Evolutionary conservation across 35 echinoderm and acorn worm species (phyloP).

Genomic region (Strongylocentrotus purpuratus): DNA sequence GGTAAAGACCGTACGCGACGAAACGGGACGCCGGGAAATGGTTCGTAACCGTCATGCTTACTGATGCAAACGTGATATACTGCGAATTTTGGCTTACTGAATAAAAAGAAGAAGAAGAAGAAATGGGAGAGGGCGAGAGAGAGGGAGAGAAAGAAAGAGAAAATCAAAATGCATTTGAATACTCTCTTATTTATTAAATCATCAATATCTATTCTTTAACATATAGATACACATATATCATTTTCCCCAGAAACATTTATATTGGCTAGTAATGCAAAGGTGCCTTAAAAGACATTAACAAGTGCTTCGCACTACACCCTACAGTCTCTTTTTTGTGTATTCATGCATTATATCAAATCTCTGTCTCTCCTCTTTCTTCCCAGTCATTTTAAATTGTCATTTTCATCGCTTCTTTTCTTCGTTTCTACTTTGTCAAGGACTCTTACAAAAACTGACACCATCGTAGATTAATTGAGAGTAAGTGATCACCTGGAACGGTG

Average conservation of each 20-base stretch:
- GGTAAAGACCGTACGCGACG: conserved; percentile 1
- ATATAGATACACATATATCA: neutral
- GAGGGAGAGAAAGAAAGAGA: no score
- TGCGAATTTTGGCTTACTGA: neutral
- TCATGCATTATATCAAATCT: neutral
- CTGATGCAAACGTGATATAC: neutral
- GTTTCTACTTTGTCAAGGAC: neutral
- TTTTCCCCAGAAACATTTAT: neutral
- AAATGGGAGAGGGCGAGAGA: no score
- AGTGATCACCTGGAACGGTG: neutral
- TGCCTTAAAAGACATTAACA: neutral
- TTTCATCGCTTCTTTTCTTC: neutral
- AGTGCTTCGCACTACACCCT: neutral
- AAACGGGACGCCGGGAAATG: conserved; percentile 13
- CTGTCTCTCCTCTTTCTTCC: neutral
- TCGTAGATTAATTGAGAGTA: neutral
- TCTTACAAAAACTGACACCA: neutral
- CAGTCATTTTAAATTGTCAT: neutral
- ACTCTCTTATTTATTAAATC: neutral
- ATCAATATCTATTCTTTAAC: neutral
- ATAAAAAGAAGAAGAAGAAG: no score
- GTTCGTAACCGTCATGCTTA: conserved; percentile 32
- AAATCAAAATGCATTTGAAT: neutral
- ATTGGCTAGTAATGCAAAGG: neutral
- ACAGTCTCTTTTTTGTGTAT: neutral